Base-by-base conservation (phyloP, 2,888 invertebrate genomes). In the Idaea straminata region DNA sequence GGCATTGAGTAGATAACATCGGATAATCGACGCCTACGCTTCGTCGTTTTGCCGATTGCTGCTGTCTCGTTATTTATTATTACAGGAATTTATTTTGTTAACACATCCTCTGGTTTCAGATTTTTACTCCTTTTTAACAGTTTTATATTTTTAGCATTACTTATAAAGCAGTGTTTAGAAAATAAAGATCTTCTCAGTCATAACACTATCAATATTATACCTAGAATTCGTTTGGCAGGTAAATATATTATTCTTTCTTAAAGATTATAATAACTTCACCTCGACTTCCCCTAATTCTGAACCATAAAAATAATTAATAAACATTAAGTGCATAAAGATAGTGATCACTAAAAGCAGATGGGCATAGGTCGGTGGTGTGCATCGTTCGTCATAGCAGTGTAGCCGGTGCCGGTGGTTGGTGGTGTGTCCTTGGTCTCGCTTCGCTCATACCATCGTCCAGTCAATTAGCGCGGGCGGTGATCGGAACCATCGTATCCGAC, bases 381-480 rank as follows among this genome's bases (percentile, higher is more conserved):
- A 67, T 67, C 65, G 63, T 64, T 35, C 61, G 36, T 62, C 15
- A 47, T 47, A 47, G 47, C 47, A 47, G 7, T 47, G 47, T 47
- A 10, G 13, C 47, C 4, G 36, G 63, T 61, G 64, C 62, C 61
- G 63, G 62, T 64, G 66, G 65, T 38, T 6, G 15, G 58, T 15
- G 5, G 15, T 58, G 10, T 34, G 73, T 69, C 73, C 73, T 73
- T 74, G 74, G 72, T 68, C 68, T 69, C 70, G 64, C 67, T 57
- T 70, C 66, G 69, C 70, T 64, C 72, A 69, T 73, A 72, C 61
- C 68, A 66, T 71, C 81, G 77, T 84, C 82, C 82, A 78, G 77
- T 84, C 89, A 90, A 91, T 91, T 91, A 91, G 88, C 78, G 86
- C 82, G 84, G 79, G 85, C 89, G 86, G 87, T 82, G 89, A 87